These are phyloP conservation scores for Channa striata DNA, from an alignment of 2,797 vertebrate species.

Conservation along the genomic window DNA sequence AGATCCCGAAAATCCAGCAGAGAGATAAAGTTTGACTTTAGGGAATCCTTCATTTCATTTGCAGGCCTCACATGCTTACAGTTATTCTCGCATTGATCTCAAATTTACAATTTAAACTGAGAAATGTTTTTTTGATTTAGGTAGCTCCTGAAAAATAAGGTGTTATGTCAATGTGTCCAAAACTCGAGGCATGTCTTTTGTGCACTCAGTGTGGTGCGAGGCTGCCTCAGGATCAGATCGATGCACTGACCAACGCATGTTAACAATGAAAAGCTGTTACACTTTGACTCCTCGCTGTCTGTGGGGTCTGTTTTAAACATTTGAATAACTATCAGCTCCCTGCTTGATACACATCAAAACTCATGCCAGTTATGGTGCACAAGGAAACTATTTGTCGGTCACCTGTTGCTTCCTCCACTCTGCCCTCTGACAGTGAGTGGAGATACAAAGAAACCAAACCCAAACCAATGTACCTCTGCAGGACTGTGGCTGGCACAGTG, in stretches of 20 bases:
- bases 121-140: too few species aligned
- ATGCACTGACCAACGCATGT: slow-evolving; percentile 46
- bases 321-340: slow-evolving; percentile 10
- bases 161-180: too few species aligned
- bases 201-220: slow-evolving; percentile 18
- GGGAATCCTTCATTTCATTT: too few species aligned
- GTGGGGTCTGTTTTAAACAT: neutral
- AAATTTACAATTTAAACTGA: too few species aligned
- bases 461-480: neutral
- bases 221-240: slow-evolving; percentile 23
- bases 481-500: slow-evolving; percentile 19
- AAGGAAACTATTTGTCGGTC: slow-evolving; percentile 11
- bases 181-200: slow-evolving; percentile 1
- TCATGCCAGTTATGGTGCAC: slow-evolving; percentile 1
- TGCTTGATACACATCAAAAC: slow-evolving; percentile 26
- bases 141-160: too few species aligned
- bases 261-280: slow-evolving; percentile 9
- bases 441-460: neutral
- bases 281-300: neutral
- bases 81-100: too few species aligned
- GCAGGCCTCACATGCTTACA: too few species aligned
- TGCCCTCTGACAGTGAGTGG: slow-evolving; percentile 3
- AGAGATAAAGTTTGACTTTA: too few species aligned
- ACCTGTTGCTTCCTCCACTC: slow-evolving; percentile 6
- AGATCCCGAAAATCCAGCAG: too few species aligned